These are phyloP conservation scores for Drosophila rellima DNA, from an alignment of 2,888 invertebrate genomes.

Conservation along the genomic window DNA sequence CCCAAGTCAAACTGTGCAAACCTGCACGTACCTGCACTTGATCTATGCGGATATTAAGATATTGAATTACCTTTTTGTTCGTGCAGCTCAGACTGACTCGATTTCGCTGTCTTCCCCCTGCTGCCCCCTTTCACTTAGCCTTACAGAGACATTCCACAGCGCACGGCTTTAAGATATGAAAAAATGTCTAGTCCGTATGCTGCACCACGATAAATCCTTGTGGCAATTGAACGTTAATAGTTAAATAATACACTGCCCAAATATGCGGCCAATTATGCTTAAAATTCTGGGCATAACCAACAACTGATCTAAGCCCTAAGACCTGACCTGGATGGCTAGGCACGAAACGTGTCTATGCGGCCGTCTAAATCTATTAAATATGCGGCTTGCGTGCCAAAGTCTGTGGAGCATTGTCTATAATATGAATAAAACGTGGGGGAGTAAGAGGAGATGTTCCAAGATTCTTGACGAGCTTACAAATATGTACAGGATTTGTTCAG, in stretches of 20 bases:
- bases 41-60: constrained; percentile 80
- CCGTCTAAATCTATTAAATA: constrained; percentile 72
- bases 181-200: constrained; percentile 51
- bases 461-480: constrained; percentile 32
- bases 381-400: constrained; percentile 66
- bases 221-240: constrained; percentile 79
- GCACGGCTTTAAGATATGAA: constrained; percentile 52
- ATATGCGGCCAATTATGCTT: constrained; percentile 76
- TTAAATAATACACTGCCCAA: constrained; percentile 75
- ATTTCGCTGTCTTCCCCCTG: constrained; percentile 6
- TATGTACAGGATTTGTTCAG: constrained; percentile 23
- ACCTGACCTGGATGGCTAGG: constrained; percentile 32
- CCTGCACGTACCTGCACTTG: constrained; percentile 80
- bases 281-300: constrained; percentile 72
- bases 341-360: constrained; percentile 48
- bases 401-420: constrained; percentile 29
- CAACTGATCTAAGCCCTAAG: constrained; percentile 41
- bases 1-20: constrained; percentile 77
- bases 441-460: neutral
- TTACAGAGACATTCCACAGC: constrained; percentile 35
- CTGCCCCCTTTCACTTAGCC: neutral
- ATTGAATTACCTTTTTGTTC: constrained; percentile 78
- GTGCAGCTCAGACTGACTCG: constrained; percentile 67
- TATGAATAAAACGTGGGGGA: constrained; percentile 7
- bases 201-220: constrained; percentile 60